phyloP scores from a whole-genome alignment of 2,113 vertebrate species.

The Ceratotherium simum region DNA sequence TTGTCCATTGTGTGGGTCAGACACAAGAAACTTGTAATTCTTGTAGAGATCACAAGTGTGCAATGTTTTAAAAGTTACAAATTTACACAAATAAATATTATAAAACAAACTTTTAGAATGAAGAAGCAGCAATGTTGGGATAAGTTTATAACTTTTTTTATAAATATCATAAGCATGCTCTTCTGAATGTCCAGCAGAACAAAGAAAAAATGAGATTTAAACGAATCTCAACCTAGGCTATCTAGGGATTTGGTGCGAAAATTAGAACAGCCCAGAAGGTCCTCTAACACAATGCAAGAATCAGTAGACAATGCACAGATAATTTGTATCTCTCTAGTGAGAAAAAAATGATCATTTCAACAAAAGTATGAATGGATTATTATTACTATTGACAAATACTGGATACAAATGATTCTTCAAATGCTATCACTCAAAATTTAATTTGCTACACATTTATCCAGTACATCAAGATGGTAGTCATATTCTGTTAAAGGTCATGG shows the following conservation, averaged over 20 bases:
- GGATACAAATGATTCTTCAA: not conserved
- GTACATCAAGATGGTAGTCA: not conserved
- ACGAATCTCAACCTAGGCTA: not conserved
- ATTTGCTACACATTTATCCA: not conserved
- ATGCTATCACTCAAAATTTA: not conserved
- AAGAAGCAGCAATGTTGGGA: not conserved
- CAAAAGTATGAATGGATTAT: not conserved
- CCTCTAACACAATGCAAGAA: not conserved
- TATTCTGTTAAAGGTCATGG: not conserved
- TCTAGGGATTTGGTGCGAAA: not conserved
- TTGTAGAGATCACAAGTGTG: not conserved
- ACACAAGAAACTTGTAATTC: not conserved
- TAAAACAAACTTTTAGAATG: not conserved
- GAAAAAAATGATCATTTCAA: not conserved
- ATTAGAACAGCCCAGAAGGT: not conserved
- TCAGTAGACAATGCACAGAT: not conserved
- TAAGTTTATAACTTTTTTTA: not conserved
- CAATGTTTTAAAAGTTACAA: not conserved
- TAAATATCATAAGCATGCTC: not conserved
- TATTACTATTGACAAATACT: not conserved
- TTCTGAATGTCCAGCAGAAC: not conserved
- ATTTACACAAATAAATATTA: not conserved
- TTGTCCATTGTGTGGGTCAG: not conserved
- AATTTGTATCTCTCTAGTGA: not conserved
- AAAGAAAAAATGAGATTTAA: not conserved